A percentile compares a stretch with the other conserved stretches of the same genome.
Conservation (phyloP, 2,888 invertebrate genomes). For the Pediacus dermestoides region DNA sequence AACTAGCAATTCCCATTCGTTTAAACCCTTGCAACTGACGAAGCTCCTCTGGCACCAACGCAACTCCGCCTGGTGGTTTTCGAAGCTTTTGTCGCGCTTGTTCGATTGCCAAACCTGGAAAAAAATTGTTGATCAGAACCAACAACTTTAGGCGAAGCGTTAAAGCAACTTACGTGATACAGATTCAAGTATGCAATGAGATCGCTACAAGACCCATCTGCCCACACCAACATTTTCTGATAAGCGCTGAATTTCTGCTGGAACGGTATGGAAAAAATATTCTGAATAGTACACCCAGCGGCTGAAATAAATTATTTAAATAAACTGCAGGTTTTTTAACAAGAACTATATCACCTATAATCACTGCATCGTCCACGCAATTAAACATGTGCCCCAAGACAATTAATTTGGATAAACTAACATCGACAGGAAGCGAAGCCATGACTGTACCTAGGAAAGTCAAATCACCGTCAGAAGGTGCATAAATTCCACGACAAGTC, state of each 20-base stretch:
- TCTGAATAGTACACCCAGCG: conserved; percentile 77
- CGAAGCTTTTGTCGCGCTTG: conserved; percentile 35
- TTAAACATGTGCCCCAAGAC: conserved; percentile 84
- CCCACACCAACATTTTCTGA: conserved; percentile 75
- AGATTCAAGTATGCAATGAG: conserved; percentile 76
- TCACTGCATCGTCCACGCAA: conserved; percentile 76
- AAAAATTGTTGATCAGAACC: conserved; percentile 10
- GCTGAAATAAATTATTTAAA: conserved; percentile 53
- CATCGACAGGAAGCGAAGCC: conserved; percentile 78
- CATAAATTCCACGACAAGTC: conserved; percentile 48
- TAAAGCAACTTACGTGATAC: conserved; percentile 59
- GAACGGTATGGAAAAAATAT: conserved; percentile 73
- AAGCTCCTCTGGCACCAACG: conserved; percentile 68
- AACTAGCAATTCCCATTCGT: conserved; percentile 69
- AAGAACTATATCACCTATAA: conserved; percentile 61
- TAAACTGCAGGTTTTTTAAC: conserved; percentile 15
- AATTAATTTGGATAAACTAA: conserved; percentile 77
- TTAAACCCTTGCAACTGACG: conserved; percentile 67
- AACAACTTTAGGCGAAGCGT: background rate
- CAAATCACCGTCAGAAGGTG: conserved; percentile 71
- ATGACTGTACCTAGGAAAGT: conserved; percentile 83
- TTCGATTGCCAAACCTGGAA: conserved; percentile 60
- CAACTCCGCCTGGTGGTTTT: conserved; percentile 24
- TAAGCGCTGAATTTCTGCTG: conserved; percentile 66
- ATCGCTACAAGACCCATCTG: conserved; percentile 81